These are phyloP conservation scores for Anguilla megastoma DNA, from an alignment of 2,797 vertebrate species.

Conservation along the genomic window DNA sequence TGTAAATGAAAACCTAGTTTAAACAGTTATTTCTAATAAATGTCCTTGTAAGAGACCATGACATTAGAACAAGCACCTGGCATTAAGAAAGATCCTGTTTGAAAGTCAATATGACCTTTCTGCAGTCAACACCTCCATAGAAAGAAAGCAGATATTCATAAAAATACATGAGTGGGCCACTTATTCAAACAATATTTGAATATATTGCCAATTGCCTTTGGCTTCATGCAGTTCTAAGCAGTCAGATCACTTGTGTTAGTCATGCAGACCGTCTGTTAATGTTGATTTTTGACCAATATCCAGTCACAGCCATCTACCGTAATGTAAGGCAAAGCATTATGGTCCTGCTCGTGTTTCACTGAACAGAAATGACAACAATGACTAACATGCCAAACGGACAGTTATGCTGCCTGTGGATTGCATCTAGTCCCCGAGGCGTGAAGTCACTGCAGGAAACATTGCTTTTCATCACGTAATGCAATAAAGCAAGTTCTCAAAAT, in stretches of 20 bases:
- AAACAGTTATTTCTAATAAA: constrained; percentile 14
- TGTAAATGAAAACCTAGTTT: constrained; percentile 32
- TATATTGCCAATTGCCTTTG: neutral
- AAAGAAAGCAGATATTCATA: neutral
- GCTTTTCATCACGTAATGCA: neutral
- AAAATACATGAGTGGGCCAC: neutral
- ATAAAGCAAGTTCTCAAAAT: neutral
- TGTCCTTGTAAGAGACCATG: neutral
- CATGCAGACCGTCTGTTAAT: neutral
- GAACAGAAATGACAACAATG: neutral
- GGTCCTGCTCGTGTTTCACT: neutral
- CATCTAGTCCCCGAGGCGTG: neutral
- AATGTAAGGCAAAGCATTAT: neutral
- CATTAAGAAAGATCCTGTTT: neutral
- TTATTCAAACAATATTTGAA: neutral
- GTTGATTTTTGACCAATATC: neutral
- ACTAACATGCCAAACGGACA: neutral
- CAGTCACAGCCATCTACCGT: neutral
- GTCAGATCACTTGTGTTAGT: neutral
- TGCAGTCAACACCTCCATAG: neutral
- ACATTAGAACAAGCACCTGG: neutral
- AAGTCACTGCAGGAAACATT: neutral
- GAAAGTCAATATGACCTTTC: neutral
- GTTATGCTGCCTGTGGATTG: neutral
- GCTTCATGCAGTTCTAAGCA: too few relatives aligned